Evolutionary conservation across 2,797 vertebrate species (phyloP).

Genomic region (Epinephelus coioides): DNA sequence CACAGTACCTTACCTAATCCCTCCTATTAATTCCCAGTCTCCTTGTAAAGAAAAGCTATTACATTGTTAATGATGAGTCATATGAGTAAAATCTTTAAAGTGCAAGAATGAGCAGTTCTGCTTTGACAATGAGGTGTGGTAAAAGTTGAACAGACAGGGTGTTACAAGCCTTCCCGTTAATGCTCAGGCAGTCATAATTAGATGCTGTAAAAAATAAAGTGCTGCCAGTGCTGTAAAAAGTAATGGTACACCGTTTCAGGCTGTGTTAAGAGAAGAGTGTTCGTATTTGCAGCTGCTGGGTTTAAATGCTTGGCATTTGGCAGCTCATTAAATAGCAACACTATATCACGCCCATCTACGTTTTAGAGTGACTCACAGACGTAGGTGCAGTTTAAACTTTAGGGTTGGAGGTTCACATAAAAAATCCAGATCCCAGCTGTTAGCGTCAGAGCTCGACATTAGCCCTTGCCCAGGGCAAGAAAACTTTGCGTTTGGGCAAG

Average conservation of each 20-base stretch:
- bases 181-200: constrained; percentile 26
- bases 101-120: constrained; percentile 29
- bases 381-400: too few relatives aligned
- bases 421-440: too few relatives aligned
- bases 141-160: constrained; percentile 27
- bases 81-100: constrained; percentile 49
- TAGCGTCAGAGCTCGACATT: too few relatives aligned
- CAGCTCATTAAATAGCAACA: too few relatives aligned
- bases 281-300: not conserved
- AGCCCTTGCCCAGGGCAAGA: too few relatives aligned
- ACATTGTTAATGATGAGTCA: constrained; percentile 56
- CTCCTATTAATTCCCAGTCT: constrained; percentile 54
- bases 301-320: not conserved
- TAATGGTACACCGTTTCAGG: constrained; percentile 1
- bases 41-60: constrained; percentile 60
- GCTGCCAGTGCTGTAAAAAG: constrained; percentile 23
- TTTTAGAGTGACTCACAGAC: too few relatives aligned
- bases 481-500: too few relatives aligned
- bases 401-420: too few relatives aligned
- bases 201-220: constrained; percentile 31
- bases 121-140: constrained; percentile 32
- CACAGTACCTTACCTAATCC: constrained; percentile 60
- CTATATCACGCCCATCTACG: too few relatives aligned
- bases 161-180: not conserved
- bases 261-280: not conserved